These are phyloP conservation scores for Microcebus tavaratra DNA, from an alignment of 2,113 vertebrate genomes.

Conservation along the genomic window DNA sequence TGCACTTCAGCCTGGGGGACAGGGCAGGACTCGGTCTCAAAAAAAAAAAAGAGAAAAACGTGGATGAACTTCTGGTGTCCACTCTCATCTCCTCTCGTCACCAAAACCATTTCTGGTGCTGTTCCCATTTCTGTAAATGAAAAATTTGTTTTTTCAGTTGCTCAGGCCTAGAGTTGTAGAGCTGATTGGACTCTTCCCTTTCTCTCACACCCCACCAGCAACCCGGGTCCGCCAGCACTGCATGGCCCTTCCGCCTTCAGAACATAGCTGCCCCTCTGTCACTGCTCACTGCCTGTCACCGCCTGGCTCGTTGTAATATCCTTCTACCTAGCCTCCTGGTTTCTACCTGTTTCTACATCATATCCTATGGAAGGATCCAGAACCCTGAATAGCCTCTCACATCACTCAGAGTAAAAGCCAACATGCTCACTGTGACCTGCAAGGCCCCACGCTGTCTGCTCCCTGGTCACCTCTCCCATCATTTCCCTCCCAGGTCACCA, in stretches of 20 bases:
- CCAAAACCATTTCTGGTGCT: fast-evolving
- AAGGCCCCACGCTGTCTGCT: fast-evolving
- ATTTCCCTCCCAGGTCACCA: neutral
- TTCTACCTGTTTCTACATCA: neutral
- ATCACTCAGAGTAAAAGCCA: neutral
- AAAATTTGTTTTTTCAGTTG: neutral
- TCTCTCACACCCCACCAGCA: too few relatives aligned
- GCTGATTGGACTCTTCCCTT: neutral
- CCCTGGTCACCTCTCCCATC: too few relatives aligned
- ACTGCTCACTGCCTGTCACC: too few relatives aligned
- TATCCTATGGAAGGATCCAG: neutral
- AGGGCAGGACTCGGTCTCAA: too few relatives aligned
- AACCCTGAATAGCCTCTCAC: neutral
- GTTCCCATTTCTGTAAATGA: neutral
- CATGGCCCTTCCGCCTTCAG: neutral
- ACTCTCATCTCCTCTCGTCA: neutral
- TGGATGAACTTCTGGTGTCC: too few relatives aligned
- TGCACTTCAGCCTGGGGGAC: too few relatives aligned
- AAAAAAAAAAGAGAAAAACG: too few relatives aligned
- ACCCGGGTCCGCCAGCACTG: too few relatives aligned
- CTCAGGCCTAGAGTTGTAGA: neutral
- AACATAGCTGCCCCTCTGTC: neutral
- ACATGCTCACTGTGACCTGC: fast-evolving
- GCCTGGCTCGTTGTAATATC: too few relatives aligned
- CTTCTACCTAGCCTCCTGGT: neutral